Base-by-base conservation (phyloP, 2,888 invertebrate species). In the Drosophila mayaguana region DNA sequence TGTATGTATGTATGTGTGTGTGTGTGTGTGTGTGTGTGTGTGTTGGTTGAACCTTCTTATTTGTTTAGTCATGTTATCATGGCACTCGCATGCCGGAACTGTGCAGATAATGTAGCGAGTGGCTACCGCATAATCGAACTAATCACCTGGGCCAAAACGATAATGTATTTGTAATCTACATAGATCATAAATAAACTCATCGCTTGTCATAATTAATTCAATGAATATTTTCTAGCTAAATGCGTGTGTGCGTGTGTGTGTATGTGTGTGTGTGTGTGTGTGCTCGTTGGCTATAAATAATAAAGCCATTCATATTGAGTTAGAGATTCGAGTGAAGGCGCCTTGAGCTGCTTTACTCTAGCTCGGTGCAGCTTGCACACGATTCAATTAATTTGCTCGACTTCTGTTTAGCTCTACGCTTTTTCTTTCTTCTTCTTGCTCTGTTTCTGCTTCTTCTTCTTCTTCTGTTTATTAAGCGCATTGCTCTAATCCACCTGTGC, bases 201-300 rank as follows among this genome's bases (percentile, higher is more conserved):
- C 78, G 81, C 80, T 77, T 88, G 88, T 86, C 86, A 88, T 86
- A 86, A 88, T 88, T 89, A 88, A 88, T 86, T 90, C 83, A 83
- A 90, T 90, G 70, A 78, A 81, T 78, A 57, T 77, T 40, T 48
- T 40, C 25, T 18, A 18, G 20, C 11, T 51, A 36, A 46, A 50
- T 46, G 60, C 40, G 40, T 42, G 50, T 38, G 25, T 45, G 55
- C 18, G 40, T 53, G 50, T 9, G 42, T 36, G 42, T 36, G 59
- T 56, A 20, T 51, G 50, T 22, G 34, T 53, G 55, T n/a, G 25
- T 43, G 42, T 43, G 25, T 46, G 55, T 25, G 40, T 53, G 55
- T 11, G 43, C 38, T 36, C 36, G 55, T 50, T 38, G 8, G 63
- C 34, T n/a, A 64, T 72, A 64, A 74, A 74, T 76, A 77, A 61